Base-by-base conservation (phyloP, 2,113 vertebrate genomes). In the Cromileptes altivelis region DNA sequence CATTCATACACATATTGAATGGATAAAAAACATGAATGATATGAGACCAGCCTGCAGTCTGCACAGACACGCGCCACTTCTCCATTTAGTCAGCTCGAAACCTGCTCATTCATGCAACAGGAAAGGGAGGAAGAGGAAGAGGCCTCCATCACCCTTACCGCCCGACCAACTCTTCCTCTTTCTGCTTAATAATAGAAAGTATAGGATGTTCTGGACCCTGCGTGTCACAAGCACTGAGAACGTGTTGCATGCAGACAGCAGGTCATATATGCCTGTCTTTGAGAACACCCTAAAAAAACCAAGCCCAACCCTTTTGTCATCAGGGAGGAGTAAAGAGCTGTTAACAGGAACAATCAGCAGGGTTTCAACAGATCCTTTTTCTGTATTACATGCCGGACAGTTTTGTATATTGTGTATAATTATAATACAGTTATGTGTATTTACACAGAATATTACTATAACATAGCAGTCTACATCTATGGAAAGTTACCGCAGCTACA, bases 71-170 rank as follows among this genome's bases (percentile, higher is more conserved):
- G 55, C 18, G 56, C 33, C 27, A 88, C 86, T 87, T 87, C 81
- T 75, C 25, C 70, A 85, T 86, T 85, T 37, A 55, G 53, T 56
- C n/a, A 33, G 55, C 27, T 45, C 11, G 75, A 23, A 81, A 87
- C 5, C 62, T n/a, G 25, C 67, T 88, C 83, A 88, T 87, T 91
- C 84, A 91, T 87, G 82, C 79, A 86, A 81, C 76, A 83, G 81
- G 79, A 87, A n/a, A 77, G 53, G n/a, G 40, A 78, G 70, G 61
- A 77, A 73, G 69, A 70, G 81, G 90, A 91, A 92, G 89, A 77
- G 79, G 85, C 82, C 78, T 57, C 11, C n/a, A 23, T 52, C 10
- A 47, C 15, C 55, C 2, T 40, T 58, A 72, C 60, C 3, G 40
- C 67, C 52, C 25, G 6, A 13, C 50, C 64, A 0, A 11, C 33